Base-by-base conservation (phyloP, 2,888 invertebrate genomes). In the Podotricha telesiphe region DNA sequence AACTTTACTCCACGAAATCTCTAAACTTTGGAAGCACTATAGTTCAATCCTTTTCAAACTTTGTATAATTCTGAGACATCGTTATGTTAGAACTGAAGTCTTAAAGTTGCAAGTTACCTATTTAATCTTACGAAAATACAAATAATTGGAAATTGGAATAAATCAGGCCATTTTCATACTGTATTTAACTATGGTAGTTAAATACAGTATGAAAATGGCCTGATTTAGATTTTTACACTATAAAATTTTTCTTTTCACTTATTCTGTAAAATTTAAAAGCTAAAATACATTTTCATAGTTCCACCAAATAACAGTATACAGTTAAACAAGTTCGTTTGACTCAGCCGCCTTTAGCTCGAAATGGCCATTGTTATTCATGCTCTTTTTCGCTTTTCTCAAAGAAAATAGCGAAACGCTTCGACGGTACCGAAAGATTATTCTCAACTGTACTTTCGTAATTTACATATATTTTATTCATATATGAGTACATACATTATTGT, bases 21-120 rank as follows among this genome's bases (percentile, higher is more conserved):
- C 45, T 48, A 65, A 69, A 69, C 59, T 69, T 69, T 59, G 34
- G 68, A 20, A 69, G 59, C 65, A 69, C 68, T 69, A 53, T 59
- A 64, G 65, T 58, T 65, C 65, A 68, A 56, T 64, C 50, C 40
- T 56, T 40, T 64, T 48, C n/a, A 34, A 68, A 68, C 64, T 68
- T 58, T 11, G 19, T 50, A 50, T 56, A 64, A 58, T 50, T 37
- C 63, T 68, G 48, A 40, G 56, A 58, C 68, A 50, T 68, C 64
- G 56, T 68, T 68, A 68, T 64, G n/a, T 17, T 42, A 58, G 51
- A 40, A 19, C 42, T 53, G n/a, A 34, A 22, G 48, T 56, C 48
- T 42, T 64, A 2, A n/a, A 42, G 48, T 50, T 20, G 11, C 6
- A 34, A 42, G 19, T 64, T 42, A 56, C n/a, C 34, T 37, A 56